Conservation (phyloP, 2,113 vertebrate genomes). For the Podarcis raffonei region DNA sequence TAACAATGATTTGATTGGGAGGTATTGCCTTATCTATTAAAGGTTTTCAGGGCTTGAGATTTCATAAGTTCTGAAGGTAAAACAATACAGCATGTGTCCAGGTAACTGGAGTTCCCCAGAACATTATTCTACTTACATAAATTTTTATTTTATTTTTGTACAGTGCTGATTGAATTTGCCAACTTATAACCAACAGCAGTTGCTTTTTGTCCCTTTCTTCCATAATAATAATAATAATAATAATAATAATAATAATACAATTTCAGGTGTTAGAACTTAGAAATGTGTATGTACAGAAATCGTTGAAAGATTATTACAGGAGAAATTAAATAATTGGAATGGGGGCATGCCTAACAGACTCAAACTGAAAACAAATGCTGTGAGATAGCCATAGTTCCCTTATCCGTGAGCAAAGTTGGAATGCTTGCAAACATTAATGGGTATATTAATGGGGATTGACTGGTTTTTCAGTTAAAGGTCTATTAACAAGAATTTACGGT, state of each 20-base stretch:
- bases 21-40: not conserved
- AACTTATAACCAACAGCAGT: no score
- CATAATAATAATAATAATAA: not conserved
- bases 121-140: not conserved
- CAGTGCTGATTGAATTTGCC: no score
- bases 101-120: not conserved
- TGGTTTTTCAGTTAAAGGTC: slow-evolving; percentile 49
- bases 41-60: not conserved
- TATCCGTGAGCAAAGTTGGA: not conserved
- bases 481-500: slow-evolving; percentile 46
- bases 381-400: not conserved
- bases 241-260: not conserved
- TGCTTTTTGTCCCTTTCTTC: not conserved
- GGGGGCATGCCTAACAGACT: not conserved
- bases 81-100: not conserved
- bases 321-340: not conserved
- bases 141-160: not conserved
- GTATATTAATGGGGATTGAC: slow-evolving; percentile 40
- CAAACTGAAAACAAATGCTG: not conserved
- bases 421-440: slow-evolving; percentile 30
- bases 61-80: not conserved
- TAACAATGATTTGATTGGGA: not conserved
- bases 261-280: not conserved
- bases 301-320: not conserved
- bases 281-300: not conserved